A percentile compares a stretch with the other conserved stretches of the same genome.
Conservation (phyloP, 2,797 vertebrate species). For the Selene dorsalis region DNA sequence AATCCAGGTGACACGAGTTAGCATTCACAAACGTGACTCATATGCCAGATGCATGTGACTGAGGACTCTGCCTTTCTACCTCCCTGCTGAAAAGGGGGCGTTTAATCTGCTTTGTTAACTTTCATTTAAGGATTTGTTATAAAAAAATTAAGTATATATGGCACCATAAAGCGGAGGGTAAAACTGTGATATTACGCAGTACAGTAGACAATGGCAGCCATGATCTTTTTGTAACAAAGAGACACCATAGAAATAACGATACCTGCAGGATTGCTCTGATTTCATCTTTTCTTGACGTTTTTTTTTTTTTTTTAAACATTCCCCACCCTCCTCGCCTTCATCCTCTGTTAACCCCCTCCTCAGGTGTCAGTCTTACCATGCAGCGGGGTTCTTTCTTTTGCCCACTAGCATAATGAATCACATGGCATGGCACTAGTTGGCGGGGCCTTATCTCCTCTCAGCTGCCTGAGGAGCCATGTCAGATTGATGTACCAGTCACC, state of each 20-base stretch:
- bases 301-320: slow-evolving; percentile 6
- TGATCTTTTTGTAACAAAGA: slow-evolving; percentile 53
- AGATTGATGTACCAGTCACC: slow-evolving; percentile 85
- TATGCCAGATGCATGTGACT: not conserved
- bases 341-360: slow-evolving; percentile 63
- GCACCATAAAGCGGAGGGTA: too few species aligned
- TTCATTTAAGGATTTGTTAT: slow-evolving; percentile 9
- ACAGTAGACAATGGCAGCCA: slow-evolving; percentile 52
- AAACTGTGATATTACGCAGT: slow-evolving; percentile 28
- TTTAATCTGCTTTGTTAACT: not conserved
- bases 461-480: slow-evolving; percentile 81
- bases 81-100: not conserved
- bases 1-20: not conserved
- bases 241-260: slow-evolving; percentile 45
- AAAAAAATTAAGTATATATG: slow-evolving; percentile 8
- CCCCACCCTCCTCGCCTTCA: slow-evolving; percentile 14
- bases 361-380: slow-evolving; percentile 73
- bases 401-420: slow-evolving; percentile 79
- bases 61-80: not conserved
- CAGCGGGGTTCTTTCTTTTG: slow-evolving; percentile 69
- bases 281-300: slow-evolving; percentile 35
- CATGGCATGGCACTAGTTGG: slow-evolving; percentile 72
- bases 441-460: slow-evolving; percentile 76
- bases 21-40: slow-evolving; percentile 19
- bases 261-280: slow-evolving; percentile 47